These are phyloP conservation scores for Chiroxiphia lanceolata DNA, from an alignment of 2,797 vertebrate species.

Conservation along the genomic window DNA sequence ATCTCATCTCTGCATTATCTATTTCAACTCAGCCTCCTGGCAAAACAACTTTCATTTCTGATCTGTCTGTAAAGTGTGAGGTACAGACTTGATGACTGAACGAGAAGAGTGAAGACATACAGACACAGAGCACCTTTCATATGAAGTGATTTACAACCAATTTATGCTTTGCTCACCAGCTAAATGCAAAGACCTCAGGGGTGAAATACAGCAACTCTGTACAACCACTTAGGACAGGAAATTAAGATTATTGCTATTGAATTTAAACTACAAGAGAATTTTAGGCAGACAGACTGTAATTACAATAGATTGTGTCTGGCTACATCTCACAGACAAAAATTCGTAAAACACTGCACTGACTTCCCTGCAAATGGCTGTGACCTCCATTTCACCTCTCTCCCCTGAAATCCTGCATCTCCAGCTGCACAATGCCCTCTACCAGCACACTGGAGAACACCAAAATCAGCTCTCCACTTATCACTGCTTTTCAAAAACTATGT, in stretches of 20 bases:
- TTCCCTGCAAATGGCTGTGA: constrained; percentile 32
- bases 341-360: background rate
- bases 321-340: background rate
- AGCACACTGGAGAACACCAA: background rate
- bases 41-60: background rate
- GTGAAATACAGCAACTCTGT: constrained; percentile 16
- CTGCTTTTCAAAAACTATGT: background rate
- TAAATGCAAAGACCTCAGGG: background rate
- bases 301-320: constrained; percentile 16
- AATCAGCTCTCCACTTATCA: background rate
- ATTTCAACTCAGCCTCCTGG: background rate
- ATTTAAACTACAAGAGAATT: constrained; percentile 42
- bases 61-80: background rate
- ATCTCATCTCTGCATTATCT: background rate
- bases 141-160: background rate
- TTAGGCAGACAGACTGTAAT: constrained; percentile 35
- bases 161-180: constrained; percentile 3
- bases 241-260: constrained; percentile 34
- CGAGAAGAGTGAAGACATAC: background rate
- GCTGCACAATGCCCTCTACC: constrained; percentile 20
- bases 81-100: background rate
- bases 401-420: background rate
- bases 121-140: background rate
- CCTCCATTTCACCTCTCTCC: constrained; percentile 54
- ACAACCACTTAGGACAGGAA: constrained; percentile 9